These are phyloP conservation scores for Ateles fusciceps DNA, from an alignment of 2,797 vertebrate genomes.

Conservation along the genomic window DNA sequence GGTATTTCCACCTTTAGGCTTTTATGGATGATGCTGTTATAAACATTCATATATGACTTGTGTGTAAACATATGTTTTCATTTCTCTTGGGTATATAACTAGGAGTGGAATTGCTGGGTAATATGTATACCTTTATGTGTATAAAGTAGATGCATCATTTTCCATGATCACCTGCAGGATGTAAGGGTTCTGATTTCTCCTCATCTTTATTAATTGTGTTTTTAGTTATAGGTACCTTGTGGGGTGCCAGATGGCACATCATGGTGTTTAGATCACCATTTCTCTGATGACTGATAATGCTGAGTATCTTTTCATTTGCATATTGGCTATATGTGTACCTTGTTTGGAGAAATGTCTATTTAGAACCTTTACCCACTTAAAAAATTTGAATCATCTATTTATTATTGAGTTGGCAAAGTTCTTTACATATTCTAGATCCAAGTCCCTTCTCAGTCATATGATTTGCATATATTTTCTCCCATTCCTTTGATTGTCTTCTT, in stretches of 20 bases:
- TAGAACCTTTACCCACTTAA: not conserved
- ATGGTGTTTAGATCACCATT: not conserved
- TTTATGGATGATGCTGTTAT: not conserved
- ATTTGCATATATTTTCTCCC: not conserved
- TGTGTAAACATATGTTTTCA: not conserved
- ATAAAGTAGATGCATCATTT: not conserved
- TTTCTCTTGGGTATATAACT: not conserved
- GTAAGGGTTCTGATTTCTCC: not conserved
- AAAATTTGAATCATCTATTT: not conserved
- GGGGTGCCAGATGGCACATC: not conserved
- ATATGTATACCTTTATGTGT: not conserved
- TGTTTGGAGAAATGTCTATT: not conserved
- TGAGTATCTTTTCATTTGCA: not conserved
- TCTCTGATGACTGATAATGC: not conserved
- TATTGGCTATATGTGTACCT: not conserved
- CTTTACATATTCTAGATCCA: not conserved
- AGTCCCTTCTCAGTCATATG: not conserved
- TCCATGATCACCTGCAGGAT: not conserved
- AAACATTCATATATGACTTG: not conserved
- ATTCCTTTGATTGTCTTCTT: not conserved
- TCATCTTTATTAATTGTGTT: rapidly evolving
- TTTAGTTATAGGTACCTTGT: not conserved
- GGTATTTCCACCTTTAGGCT: not conserved
- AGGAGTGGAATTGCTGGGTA: not conserved
- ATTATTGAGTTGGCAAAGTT: not conserved